These are phyloP conservation scores for Chloroceryle aenea DNA, from an alignment of 2,113 vertebrate species.

Conservation along the genomic window DNA sequence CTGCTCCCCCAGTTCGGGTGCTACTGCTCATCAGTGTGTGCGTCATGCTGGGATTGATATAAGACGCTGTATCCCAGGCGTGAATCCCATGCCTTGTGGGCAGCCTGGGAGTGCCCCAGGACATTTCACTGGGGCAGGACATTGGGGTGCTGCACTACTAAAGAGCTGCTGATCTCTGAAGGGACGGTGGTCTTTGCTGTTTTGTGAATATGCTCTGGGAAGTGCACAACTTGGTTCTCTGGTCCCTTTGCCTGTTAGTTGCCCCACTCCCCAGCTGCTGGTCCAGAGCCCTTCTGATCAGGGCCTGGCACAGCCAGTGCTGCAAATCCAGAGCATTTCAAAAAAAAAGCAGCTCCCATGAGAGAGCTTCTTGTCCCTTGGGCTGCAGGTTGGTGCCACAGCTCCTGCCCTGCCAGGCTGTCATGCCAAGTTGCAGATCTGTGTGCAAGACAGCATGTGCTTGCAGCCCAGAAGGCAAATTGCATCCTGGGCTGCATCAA, in stretches of 20 bases:
- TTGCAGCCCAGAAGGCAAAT: too few relatives aligned
- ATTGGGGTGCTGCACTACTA: not conserved
- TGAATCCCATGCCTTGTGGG: not conserved
- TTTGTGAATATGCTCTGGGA: not conserved
- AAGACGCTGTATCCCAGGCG: not conserved
- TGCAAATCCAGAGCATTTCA: not conserved
- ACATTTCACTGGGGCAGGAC: not conserved
- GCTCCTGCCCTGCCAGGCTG: not conserved
- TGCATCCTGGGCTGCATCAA: too few relatives aligned
- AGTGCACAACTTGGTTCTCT: not conserved
- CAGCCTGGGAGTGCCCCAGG: not conserved
- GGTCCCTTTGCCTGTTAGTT: not conserved
- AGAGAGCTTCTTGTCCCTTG: rapidly evolving
- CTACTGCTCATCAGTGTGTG: not conserved
- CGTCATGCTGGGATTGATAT: not conserved
- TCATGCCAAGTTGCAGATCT: not conserved
- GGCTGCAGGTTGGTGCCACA: not conserved
- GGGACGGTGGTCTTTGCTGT: not conserved
- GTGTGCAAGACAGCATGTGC: too few relatives aligned
- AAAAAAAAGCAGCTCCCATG: not conserved
- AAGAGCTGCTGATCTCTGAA: not conserved
- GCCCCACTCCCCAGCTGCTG: not conserved
- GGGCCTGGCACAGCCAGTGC: not conserved
- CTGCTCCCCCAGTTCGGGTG: not conserved
- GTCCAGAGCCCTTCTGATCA: not conserved